Evolutionary conservation across 2,888 invertebrate species (phyloP).

Genomic region (Pseudeuparius sepicola): DNA sequence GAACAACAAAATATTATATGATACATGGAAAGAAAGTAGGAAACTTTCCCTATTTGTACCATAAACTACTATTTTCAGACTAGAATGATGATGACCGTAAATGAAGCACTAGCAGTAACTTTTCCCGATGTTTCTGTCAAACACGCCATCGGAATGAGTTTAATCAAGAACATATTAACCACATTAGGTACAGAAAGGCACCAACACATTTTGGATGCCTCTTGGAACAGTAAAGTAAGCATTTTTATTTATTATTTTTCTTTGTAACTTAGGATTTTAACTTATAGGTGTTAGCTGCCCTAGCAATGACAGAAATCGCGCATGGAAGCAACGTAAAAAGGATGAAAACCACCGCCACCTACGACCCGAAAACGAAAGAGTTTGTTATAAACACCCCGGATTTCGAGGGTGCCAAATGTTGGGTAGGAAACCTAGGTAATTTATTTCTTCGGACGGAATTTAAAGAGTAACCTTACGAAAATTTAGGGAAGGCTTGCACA

Average conservation of each 20-base stretch:
- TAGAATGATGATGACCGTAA: slow-evolving; percentile 63
- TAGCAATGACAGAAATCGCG: slow-evolving; percentile 85
- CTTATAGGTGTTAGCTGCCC: slow-evolving; percentile 62
- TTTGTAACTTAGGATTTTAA: too few species aligned
- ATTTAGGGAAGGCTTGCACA: slow-evolving; percentile 67
- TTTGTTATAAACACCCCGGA: slow-evolving; percentile 88
- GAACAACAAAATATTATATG: too few species aligned
- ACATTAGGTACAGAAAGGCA: slow-evolving; percentile 70
- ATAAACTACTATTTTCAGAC: slow-evolving; percentile 48
- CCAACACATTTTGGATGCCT: slow-evolving; percentile 55
- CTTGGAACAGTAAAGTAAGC: slow-evolving; percentile 59
- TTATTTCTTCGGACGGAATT: too few species aligned
- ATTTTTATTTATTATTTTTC: slow-evolving; percentile 13
- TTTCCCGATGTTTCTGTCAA: slow-evolving; percentile 69
- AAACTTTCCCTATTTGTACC: too few species aligned
- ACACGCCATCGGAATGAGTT: slow-evolving; percentile 63
- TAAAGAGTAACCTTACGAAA: neutral
- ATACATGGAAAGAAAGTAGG: too few species aligned
- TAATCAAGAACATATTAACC: slow-evolving; percentile 63
- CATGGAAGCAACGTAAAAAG: slow-evolving; percentile 92
- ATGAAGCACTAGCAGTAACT: slow-evolving; percentile 60
- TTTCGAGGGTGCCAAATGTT: slow-evolving; percentile 93
- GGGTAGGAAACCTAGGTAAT: slow-evolving; percentile 78
- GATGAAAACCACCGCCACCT: slow-evolving; percentile 84
- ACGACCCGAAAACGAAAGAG: slow-evolving; percentile 63